Base-by-base conservation (phyloP, 2,113 vertebrate genomes). In the Leptosomus discolor region DNA sequence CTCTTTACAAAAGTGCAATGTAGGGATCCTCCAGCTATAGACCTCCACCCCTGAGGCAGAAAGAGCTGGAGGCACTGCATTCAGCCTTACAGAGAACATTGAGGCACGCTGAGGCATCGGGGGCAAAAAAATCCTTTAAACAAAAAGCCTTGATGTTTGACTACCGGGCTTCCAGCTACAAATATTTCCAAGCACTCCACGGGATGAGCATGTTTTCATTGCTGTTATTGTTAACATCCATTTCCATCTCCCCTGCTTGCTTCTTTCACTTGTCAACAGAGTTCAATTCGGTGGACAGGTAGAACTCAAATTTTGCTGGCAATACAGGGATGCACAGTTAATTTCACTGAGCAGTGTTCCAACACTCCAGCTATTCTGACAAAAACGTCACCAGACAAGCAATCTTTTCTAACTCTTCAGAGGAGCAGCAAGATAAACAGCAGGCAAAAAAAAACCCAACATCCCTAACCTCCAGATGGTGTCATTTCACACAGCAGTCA, bases 91-190 rank as follows among this genome's bases (percentile, higher is more conserved):
- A 51, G 24, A 65, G 14, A 67, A 65, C 21, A 51, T 4, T 0
- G 1, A 43, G 11, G 16, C 45, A 51, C 73, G 2, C 0, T 75
- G 23, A 75, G 29, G 39, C 5, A 48, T 20, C 14, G 18, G 24
- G 3, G 8, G 3, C 7, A 2, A 7, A 29, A 34, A 82, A 41
- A n/a, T 20, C 39, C n/a, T 67, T 77, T 46, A n/a, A 90, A 58
- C 15, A n/a, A 58, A 57, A 63, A 27, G 5, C 36, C 43, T 68
- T 70, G 41, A 45, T 8, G 27, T 12, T 26, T 73, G n/a, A 18
- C 32, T n/a, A 39, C 14, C 0, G 0, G 22, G 12, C 21, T 83
- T 69, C 6, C 12, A n/a, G 30, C 24, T 60, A 50, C 3, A 9
- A 24, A 6, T 63, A 77, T 65, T 69, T 86, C 26, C 46, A 70